Base-by-base conservation (phyloP, 2,113 vertebrate genomes). In the Pseudorhombus dupliciocellatus region DNA sequence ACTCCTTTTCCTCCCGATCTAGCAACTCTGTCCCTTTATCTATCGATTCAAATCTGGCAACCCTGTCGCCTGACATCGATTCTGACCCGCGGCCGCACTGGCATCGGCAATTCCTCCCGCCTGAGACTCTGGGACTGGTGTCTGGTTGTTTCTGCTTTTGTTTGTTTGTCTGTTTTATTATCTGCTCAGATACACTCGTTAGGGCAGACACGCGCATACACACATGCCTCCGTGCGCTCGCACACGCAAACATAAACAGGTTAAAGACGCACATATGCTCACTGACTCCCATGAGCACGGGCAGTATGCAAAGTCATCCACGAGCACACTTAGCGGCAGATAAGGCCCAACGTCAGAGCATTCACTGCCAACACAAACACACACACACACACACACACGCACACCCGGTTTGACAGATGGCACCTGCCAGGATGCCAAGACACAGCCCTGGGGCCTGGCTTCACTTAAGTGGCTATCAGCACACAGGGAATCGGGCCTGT, bases 381-480 rank as follows among this genome's bases (percentile, higher is more conserved):
- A 21, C 46, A 50, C 46, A 50, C 46, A 50, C 52, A 50, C 8
- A 54, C 52, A 74, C 42, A 72, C 72, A 61, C 55, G 24, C 9
- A 54, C 59, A 20, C 52, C 0, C 64, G 59, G 64, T 74, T 80
- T 88, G 89, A 90, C 86, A 91, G 88, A 91, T 89, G 87, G 86
- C 81, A 80, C 77, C 85, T 86, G 88, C 87, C 83, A 81, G 64
- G 28, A 63, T 70, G 79, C 87, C 81, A 77, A 81, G 84, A 85
- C 79, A 80, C 63, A 81, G 76, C 85, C 88, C 81, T 24, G 71
- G 65, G 83, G 71, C 75, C 77, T 31, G 74, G 75, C 66, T 90
- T 81, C 60, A 73, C 73, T 87, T 86, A 89, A 89, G 86, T 88
- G 88, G 81, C 78, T 77, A 77, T 86, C 70, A 80, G 81, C 81